These are phyloP conservation scores for Rhyzopertha dominica DNA, from an alignment of 1,140 invertebrate species.

Conservation along the genomic window DNA sequence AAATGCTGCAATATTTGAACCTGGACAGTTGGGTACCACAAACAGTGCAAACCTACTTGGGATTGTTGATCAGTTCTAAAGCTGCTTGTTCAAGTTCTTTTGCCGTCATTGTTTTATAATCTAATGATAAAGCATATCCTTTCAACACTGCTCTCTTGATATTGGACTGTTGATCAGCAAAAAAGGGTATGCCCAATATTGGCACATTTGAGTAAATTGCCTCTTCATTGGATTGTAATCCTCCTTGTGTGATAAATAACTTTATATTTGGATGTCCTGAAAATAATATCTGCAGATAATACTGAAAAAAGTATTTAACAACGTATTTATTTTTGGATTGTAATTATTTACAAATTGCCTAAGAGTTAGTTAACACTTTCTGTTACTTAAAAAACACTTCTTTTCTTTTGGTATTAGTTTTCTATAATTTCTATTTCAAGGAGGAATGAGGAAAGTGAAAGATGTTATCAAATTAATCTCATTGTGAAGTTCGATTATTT, in stretches of 20 bases:
- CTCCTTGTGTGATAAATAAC: slow-evolving; percentile 49
- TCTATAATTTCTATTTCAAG: too few relatives aligned
- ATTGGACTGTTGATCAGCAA: slow-evolving; percentile 38
- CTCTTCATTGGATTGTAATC: slow-evolving; percentile 45
- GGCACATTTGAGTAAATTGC: slow-evolving; percentile 50
- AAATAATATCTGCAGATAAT: not conserved
- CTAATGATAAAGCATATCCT: not conserved
- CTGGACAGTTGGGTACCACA: too few relatives aligned
- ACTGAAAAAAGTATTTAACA: not conserved
- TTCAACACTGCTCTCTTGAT: slow-evolving; percentile 3
- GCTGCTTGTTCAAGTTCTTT: slow-evolving; percentile 31
- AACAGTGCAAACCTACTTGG: slow-evolving; percentile 10
- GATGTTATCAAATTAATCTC: too few relatives aligned
- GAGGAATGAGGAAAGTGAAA: too few relatives aligned
- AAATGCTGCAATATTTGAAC: too few relatives aligned
- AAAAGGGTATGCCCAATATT: slow-evolving; percentile 49
- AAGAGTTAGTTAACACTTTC: too few relatives aligned
- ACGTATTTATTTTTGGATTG: too few relatives aligned
- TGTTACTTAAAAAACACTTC: too few relatives aligned
- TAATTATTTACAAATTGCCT: too few relatives aligned
- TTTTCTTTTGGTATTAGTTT: too few relatives aligned
- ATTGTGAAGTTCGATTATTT: too few relatives aligned
- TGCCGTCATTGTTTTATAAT: slow-evolving; percentile 26
- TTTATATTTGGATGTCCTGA: slow-evolving; percentile 44
- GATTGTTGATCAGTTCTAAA: slow-evolving; percentile 15